phyloP scores from a whole-genome alignment of 2,113 vertebrate species.

The human (Homo sapiens) region GRCh38 chr3:42128001-42128500 shows the following conservation, averaged over 20 bases:
- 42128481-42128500: background rate
- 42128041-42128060: too few relatives aligned
- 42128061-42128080: too few relatives aligned
- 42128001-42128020: too few relatives aligned
- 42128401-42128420: background rate
- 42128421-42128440: background rate
- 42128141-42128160: too few relatives aligned
- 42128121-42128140: too few relatives aligned
- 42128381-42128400: background rate
- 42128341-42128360: background rate
- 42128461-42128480: background rate
- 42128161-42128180: too few relatives aligned
- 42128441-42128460: background rate
- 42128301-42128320: background rate
- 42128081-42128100: too few relatives aligned
- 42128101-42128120: too few relatives aligned
- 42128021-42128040: too few relatives aligned
- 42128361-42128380: background rate
- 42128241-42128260: background rate
- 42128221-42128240: background rate
- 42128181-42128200: too few relatives aligned
- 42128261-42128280: background rate
- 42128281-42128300: background rate
- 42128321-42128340: background rate
- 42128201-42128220: background rate